Evolutionary conservation across 2,888 invertebrate genomes (phyloP).

Genomic region (Melanostoma scalare): DNA sequence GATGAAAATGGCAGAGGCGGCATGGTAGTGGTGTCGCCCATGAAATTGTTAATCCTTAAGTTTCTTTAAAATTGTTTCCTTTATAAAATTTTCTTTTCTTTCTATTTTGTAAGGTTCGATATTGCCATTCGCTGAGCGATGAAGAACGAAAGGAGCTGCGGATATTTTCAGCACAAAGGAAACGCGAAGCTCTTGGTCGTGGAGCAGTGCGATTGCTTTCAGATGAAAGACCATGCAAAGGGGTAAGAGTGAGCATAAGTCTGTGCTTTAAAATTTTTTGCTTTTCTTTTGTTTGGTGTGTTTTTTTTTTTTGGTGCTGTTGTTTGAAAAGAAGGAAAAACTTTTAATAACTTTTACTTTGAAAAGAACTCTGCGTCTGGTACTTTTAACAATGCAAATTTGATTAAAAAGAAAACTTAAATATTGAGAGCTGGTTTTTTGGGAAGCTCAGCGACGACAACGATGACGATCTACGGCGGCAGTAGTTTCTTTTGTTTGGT

Average conservation of each 20-base stretch:
- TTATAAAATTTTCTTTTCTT: conserved; percentile 20
- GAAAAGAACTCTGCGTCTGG: conserved; percentile 40
- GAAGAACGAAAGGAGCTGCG: conserved; percentile 96
- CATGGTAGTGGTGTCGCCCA: conserved; percentile 41
- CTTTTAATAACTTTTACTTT: conserved; percentile 68
- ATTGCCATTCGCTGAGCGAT: conserved; percentile 95
- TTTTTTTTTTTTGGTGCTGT: conserved; percentile 13
- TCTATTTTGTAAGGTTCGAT: conserved; percentile 87
- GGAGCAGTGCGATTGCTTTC: conserved; percentile 93
- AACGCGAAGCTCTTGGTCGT: conserved; percentile 95
- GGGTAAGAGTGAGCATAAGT: conserved; percentile 85
- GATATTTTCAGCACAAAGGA: conserved; percentile 95
- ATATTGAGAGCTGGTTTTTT: conserved; percentile 39
- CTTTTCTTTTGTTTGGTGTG: conserved; percentile 41
- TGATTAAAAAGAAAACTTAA: conserved; percentile 70
- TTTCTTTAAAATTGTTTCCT: conserved; percentile 34
- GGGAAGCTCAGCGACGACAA: not conserved
- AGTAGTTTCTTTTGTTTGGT: conserved; percentile 15
- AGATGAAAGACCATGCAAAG: conserved; percentile 88
- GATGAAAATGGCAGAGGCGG: conserved; percentile 76
- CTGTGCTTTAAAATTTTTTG: conserved; percentile 21
- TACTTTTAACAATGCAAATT: conserved; percentile 69
- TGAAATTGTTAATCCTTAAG: conserved; percentile 63
- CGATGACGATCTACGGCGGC: conserved; percentile 1
- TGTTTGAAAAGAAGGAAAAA: conserved; percentile 44